Evolutionary conservation across 2,888 invertebrate species (phyloP).

Genomic region (Coleophora deauratella): DNA sequence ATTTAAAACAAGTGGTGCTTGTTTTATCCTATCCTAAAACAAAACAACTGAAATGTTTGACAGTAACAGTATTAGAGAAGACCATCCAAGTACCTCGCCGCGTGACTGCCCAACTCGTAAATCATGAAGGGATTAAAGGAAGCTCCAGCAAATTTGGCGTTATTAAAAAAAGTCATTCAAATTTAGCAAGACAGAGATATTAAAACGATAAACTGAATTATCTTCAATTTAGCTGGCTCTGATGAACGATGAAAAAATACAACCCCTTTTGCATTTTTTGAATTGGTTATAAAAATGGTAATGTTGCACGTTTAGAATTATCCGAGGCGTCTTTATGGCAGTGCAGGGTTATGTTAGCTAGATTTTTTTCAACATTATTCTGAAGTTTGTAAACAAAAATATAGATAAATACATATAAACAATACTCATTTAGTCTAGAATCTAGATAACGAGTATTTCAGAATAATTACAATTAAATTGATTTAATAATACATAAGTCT

Average conservation of each 20-base stretch:
- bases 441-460: no score
- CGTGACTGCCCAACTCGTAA: slow-evolving; percentile 37
- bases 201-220: slow-evolving; percentile 68
- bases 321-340: slow-evolving; percentile 14
- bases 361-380: no score
- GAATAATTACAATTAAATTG: no score
- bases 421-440: no score
- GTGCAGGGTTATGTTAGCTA: slow-evolving; percentile 21
- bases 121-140: slow-evolving; percentile 59
- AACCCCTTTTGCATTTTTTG: slow-evolving; percentile 38
- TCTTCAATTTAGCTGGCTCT: slow-evolving; percentile 46
- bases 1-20: neutral
- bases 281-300: slow-evolving; percentile 52
- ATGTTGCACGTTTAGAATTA: slow-evolving; percentile 28
- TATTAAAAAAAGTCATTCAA: slow-evolving; percentile 74
- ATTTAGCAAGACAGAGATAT: slow-evolving; percentile 69
- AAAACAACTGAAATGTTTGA: slow-evolving; percentile 7
- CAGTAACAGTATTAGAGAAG: neutral
- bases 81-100: slow-evolving; percentile 32
- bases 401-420: no score
- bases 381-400: no score
- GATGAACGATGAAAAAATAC: slow-evolving; percentile 38
- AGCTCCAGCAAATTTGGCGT: slow-evolving; percentile 57
- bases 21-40: no score
- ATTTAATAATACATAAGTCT: neutral